Base-by-base conservation (phyloP, 2,797 vertebrate genomes). In the Choloepus didactylus region DNA sequence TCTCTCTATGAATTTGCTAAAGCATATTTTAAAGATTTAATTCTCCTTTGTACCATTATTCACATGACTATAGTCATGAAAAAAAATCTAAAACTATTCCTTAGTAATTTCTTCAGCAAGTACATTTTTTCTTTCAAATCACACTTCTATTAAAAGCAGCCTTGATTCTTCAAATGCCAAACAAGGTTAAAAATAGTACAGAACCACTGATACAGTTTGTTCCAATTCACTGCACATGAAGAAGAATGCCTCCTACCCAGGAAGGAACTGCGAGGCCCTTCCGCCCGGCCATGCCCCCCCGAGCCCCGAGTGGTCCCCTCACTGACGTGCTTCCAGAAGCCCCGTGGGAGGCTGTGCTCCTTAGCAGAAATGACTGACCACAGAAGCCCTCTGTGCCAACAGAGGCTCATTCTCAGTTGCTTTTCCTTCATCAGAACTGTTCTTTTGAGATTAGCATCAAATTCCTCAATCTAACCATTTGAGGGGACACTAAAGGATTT, bases 151-250 rank as follows among this genome's bases (percentile, higher is more conserved):
- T 90, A 67, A 93, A 86, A 94, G 49, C 84, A 72, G 31, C 54
- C 31, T 67, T 87, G 64, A 73, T 93, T 94, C 85, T 77, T 91
- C 81, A 96, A 83, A 94, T 89, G 87, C 80, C 83, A 73, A 92
- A 82, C 84, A 76, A 4, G 6, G 59, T 87, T 92, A 80, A 80
- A 95, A 86, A 86, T 46, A 95, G 81, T 49, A 51, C 38, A 70
- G 73, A 83, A 66, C 35, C 59, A 75, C 44, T 44, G 59, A 84
- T 11, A 23, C 23, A 29, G 72, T 41, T 19, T 87, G 89, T 60
- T 60, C 19, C 41, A 35, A 49, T 81, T 72, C 27, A 18, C 15
- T 91, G 38, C 5, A 38, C 2, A 23, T 11, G 59, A 60, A 87
- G 25, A 31, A 79, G 75, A 94, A 54, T 12, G 35, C 77, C 56